Evolutionary conservation across 2,888 invertebrate species (phyloP).

Genomic region (Clunio marinus): DNA sequence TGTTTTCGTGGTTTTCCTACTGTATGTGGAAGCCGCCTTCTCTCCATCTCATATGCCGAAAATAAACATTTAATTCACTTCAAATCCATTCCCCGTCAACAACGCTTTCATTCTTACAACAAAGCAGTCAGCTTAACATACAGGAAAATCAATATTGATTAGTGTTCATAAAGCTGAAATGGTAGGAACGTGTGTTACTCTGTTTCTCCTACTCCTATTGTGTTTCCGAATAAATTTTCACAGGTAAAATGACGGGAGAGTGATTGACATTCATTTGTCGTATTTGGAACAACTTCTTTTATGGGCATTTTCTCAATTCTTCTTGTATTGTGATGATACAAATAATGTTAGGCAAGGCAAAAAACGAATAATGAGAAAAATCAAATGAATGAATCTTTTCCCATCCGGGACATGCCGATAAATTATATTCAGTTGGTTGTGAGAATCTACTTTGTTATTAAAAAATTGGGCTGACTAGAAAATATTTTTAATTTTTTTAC

Average conservation of each 20-base stretch:
- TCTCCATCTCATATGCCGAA: not conserved
- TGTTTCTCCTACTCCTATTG: not conserved
- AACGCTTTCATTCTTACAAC: not conserved
- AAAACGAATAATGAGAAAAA: no score
- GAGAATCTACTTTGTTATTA: no score
- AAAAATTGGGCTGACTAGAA: no score
- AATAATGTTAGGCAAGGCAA: no score
- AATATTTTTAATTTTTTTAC: no score
- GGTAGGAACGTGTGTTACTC: not conserved
- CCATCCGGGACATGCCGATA: no score
- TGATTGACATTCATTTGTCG: conserved; percentile 36
- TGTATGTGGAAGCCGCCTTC: not conserved
- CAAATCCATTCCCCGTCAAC: not conserved
- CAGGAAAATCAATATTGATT: conserved; percentile 33
- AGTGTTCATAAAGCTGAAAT: conserved; percentile 20
- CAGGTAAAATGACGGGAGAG: conserved; percentile 19
- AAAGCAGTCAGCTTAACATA: conserved; percentile 1
- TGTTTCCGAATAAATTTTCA: not conserved
- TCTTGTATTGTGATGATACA: no score
- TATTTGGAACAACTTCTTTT: conserved; percentile 3
- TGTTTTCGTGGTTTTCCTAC: not conserved
- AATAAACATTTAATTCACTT: conserved; percentile 1
- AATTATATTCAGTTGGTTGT: no score
- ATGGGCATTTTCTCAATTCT: no score
- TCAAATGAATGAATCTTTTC: no score